Conservation (phyloP, 2,797 vertebrate genomes). For the Diglossa cyanea region DNA sequence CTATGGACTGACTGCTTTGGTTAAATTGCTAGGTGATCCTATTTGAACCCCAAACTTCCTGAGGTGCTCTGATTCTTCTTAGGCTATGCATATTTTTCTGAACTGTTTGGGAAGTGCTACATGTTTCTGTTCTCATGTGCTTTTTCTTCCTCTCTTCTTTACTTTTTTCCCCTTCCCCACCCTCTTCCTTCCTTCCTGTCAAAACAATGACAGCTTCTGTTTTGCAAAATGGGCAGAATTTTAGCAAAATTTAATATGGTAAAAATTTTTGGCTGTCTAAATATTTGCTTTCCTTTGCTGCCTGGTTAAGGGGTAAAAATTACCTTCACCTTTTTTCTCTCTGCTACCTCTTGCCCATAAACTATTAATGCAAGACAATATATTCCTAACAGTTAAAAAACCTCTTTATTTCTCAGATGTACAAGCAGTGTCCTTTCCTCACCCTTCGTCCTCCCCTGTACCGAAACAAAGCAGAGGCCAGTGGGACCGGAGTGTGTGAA, state of each 20-base stretch:
- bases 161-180: neutral
- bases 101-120: neutral
- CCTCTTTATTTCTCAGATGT: neutral
- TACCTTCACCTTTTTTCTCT: neutral
- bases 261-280: neutral
- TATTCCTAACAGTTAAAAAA: neutral
- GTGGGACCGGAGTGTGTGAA: fast-evolving
- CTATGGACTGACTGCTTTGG: neutral
- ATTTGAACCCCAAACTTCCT: neutral
- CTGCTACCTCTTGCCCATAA: neutral
- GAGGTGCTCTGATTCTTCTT: neutral
- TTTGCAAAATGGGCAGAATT: neutral
- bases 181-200: neutral
- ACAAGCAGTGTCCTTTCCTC: neutral
- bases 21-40: neutral
- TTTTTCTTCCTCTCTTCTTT: neutral
- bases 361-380: neutral
- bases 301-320: neutral
- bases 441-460: neutral
- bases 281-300: neutral
- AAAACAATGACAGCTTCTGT: neutral
- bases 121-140: neutral
- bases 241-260: neutral
- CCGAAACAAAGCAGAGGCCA: neutral
- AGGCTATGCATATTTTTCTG: neutral